Percentiles rank a stretch among this genome's conserved stretches.
Evolutionary conservation across 2,797 vertebrate genomes (phyloP).

Genomic region (Scleropages formosus): DNA sequence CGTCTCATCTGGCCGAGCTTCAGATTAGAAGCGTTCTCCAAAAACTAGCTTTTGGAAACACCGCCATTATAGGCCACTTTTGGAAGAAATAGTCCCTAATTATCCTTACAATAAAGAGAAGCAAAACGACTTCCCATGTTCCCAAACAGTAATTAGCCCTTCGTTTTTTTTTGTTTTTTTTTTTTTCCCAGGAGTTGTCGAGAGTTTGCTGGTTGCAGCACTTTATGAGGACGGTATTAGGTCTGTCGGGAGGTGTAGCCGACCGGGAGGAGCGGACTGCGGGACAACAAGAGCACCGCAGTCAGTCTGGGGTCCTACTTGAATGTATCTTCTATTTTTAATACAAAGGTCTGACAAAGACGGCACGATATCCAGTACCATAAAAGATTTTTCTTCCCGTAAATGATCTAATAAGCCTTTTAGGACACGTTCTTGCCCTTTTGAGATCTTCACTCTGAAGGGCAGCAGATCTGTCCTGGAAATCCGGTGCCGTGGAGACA

Average conservation of each 20-base stretch:
- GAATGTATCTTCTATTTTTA: too few relatives aligned
- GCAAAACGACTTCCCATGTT: not conserved
- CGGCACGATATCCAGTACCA: not conserved
- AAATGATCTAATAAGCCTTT: not conserved
- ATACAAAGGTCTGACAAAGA: not conserved
- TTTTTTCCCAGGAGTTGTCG: not conserved
- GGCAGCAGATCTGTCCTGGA: conserved; percentile 7
- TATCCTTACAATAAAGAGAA: not conserved
- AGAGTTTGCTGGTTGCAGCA: too few relatives aligned
- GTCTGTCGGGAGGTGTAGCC: too few relatives aligned
- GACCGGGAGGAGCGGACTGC: too few relatives aligned
- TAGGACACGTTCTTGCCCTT: not conserved
- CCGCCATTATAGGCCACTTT: not conserved
- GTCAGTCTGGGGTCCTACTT: too few relatives aligned
- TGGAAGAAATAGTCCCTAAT: not conserved
- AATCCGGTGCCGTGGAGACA: not conserved
- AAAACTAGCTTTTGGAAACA: not conserved
- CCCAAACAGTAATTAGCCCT: not conserved
- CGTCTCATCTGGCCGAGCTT: not conserved
- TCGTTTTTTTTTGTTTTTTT: too few relatives aligned
- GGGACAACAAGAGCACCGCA: too few relatives aligned
- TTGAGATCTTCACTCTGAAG: not conserved
- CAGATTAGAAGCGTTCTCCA: not conserved
- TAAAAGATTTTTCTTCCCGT: not conserved
- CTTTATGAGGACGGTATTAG: too few relatives aligned